These are phyloP conservation scores for Erpornis zantholeuca DNA, from an alignment of 2,113 vertebrate species.

Conservation along the genomic window DNA sequence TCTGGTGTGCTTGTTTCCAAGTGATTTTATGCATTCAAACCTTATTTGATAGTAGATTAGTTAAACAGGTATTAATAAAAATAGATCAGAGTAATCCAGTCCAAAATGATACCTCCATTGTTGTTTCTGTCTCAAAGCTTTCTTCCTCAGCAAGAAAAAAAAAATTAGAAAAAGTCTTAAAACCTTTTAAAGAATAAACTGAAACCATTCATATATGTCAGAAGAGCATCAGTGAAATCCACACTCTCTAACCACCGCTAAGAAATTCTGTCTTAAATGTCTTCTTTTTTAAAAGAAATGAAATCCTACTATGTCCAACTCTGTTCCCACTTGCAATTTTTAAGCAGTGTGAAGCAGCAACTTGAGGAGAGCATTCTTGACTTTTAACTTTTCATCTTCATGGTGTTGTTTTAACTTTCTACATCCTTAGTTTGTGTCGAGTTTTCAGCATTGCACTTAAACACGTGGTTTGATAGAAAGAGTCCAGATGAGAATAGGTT, in stretches of 20 bases:
- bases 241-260: not conserved
- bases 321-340: not conserved
- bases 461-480: not conserved
- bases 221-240: not conserved
- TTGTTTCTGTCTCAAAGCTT: not conserved
- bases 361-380: not conserved
- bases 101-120: not conserved
- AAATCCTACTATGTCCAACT: not conserved
- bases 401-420: not conserved
- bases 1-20: not conserved
- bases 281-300: not conserved
- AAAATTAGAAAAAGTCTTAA: not conserved
- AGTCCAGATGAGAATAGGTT: not conserved
- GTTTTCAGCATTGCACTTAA: not conserved
- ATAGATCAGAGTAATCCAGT: not conserved
- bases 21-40: not conserved
- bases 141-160: not conserved
- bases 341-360: not conserved
- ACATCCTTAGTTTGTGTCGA: not conserved
- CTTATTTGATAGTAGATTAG: not conserved
- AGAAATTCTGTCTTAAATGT: not conserved
- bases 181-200: not conserved
- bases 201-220: not conserved
- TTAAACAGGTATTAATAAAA: not conserved
- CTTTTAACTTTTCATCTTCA: not conserved